Evolutionary conservation across 2,888 invertebrate species (phyloP).

Genomic region (Theristus sp.): DNA sequence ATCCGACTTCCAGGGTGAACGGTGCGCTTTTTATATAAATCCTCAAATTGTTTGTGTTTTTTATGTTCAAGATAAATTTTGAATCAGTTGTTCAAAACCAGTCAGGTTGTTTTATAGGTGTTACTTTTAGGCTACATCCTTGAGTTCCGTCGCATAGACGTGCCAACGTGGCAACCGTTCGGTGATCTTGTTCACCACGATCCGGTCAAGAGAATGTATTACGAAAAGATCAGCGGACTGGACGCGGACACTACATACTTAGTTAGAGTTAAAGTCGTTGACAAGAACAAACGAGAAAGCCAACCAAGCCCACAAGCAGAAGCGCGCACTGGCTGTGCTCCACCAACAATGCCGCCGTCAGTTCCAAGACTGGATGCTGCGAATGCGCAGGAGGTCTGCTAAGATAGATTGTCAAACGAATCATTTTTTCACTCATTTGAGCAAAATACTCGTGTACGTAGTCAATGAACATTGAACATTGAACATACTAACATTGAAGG

Average conservation of each 20-base stretch:
- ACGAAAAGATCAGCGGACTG: constrained; percentile 28
- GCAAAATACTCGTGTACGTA: too few relatives aligned
- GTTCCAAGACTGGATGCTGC: neutral
- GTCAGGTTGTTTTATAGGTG: neutral
- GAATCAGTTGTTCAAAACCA: neutral
- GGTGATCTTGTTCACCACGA: constrained; percentile 19
- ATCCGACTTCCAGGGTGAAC: constrained; percentile 21
- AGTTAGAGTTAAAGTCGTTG: constrained; percentile 31
- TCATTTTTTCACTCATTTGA: too few relatives aligned
- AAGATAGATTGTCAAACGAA: too few relatives aligned
- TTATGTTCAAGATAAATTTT: too few relatives aligned
- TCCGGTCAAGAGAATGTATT: constrained; percentile 18
- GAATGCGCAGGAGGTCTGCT: constrained; percentile 14
- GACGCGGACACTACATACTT: constrained; percentile 33
- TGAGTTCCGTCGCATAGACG: constrained; percentile 20
- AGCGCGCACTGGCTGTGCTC: constrained; percentile 25
- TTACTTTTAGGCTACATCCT: constrained; percentile 25
- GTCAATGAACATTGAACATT: too few relatives aligned
- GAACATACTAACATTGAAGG: too few relatives aligned
- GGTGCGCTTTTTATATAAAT: too few relatives aligned
- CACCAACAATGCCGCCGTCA: constrained; percentile 2
- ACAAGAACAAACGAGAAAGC: constrained; percentile 18
- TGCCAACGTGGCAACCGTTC: constrained; percentile 12
- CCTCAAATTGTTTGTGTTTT: neutral
- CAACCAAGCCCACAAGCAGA: constrained; percentile 27